Base-by-base conservation (phyloP, 2,888 invertebrate genomes). In the Sepioteuthis lessoniana region DNA sequence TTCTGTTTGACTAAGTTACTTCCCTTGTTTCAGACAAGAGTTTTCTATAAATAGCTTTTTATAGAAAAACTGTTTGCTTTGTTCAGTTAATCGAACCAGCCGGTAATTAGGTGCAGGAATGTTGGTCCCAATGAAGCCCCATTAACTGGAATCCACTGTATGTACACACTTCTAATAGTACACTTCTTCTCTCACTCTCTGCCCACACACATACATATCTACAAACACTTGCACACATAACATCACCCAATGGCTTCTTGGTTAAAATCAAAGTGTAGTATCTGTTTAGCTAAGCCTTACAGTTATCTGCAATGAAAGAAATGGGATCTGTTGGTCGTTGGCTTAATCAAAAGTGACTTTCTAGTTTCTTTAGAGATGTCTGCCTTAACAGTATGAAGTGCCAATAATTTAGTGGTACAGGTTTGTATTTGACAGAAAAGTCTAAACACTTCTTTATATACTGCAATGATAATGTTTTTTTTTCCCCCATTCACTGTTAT, bases 371-470 rank as follows among this genome's bases (percentile, higher is more conserved):
- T 76, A n/a, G 76, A 76, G n/a, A 35, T 76, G 10, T 76, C 76
- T n/a, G 76, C 76, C 76, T 76, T 76, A 76, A 16, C 16, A 76
- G 76, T n/a, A n/a, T 35, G 76, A 8, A 76, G n/a, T 76, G 16
- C n/a, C 76, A 76, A 76, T n/a, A 35, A 35, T 76, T n/a, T 76
- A n/a, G n/a, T n/a, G n/a, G 76, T 76, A 76, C 76, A 13, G 76
- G 76, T 76, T n/a, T 76, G 76, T 76, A n/a, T 76, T 76, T n/a
- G 76, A 76, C n/a, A 76, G 76, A 76, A 76, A 76, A 35, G 76
- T 76, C 13, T 13, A 76, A 76, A 76, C 76, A 76, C 76, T 76
- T 76, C 76, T 76, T 76, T 76, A 76, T 76, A n/a, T 76, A 35
- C 35, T 76, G 76, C 76, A 76, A 13, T n/a, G 76, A n/a, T 76